These are phyloP conservation scores for Drosophila orena DNA, from an alignment of 1,140 invertebrate genomes.

Conservation along the genomic window DNA sequence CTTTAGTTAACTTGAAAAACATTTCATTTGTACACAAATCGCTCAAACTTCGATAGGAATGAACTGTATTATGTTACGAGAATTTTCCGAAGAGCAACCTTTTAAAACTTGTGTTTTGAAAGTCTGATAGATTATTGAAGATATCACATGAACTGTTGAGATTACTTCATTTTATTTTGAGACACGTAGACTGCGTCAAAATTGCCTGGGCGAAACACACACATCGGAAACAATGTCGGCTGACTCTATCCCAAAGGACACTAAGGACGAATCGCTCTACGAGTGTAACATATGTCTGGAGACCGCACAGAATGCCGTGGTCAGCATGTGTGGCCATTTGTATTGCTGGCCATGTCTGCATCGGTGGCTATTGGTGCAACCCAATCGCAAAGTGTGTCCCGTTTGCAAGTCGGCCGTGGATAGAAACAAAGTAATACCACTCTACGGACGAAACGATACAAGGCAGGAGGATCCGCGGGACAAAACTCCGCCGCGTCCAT, in stretches of 20 bases:
- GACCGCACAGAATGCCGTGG: background rate
- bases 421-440: background rate
- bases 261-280: background rate
- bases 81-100: too few species aligned
- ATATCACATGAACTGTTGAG: too few species aligned
- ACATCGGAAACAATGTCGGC: constrained; percentile 1
- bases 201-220: constrained; percentile 1
- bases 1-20: background rate
- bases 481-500: background rate
- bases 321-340: constrained; percentile 3
- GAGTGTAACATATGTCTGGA: constrained; percentile 6
- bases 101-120: too few species aligned
- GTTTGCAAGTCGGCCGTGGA: constrained; percentile 1
- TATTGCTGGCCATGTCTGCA: constrained; percentile 4
- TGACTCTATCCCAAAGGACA: background rate
- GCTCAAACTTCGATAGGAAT: too few species aligned
- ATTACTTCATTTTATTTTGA: background rate
- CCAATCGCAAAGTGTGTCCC: background rate
- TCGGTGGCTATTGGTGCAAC: background rate
- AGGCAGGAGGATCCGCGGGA: background rate
- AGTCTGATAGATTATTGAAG: too few species aligned
- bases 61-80: too few species aligned
- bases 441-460: background rate
- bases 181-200: background rate
- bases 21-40: too few species aligned